A percentile compares a stretch with the other conserved stretches of the same genome.
These are phyloP conservation scores for Capitulum mitella DNA, from an alignment of 2,888 invertebrate species.

Conservation along the genomic window DNA sequence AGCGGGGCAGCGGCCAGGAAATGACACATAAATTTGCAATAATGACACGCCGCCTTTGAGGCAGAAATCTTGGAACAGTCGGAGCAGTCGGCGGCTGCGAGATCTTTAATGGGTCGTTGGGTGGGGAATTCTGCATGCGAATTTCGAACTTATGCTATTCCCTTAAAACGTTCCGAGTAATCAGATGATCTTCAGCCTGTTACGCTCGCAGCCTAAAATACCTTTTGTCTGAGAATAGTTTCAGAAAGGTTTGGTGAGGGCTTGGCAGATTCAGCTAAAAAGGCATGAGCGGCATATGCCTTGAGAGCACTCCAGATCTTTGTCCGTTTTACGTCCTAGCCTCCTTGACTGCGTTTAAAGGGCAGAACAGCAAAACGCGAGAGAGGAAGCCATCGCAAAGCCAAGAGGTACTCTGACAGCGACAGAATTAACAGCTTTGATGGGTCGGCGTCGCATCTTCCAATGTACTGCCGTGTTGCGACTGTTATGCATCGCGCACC, in stretches of 20 bases:
- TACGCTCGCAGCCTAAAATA: neutral
- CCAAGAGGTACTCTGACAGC: too few relatives aligned
- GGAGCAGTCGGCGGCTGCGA: neutral
- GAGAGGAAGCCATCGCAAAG: too few relatives aligned
- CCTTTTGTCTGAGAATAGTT: neutral
- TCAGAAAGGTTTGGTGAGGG: neutral
- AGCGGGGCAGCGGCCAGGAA: neutral
- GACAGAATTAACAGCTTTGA: too few relatives aligned
- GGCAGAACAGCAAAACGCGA: too few relatives aligned
- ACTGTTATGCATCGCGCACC: too few relatives aligned
- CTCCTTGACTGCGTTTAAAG: neutral
- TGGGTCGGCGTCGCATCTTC: too few relatives aligned
- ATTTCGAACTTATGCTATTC: neutral
- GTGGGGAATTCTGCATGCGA: neutral
- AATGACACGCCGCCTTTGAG: neutral
- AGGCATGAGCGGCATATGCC: neutral
- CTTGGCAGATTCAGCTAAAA: neutral
- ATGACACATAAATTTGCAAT: slow-evolving; percentile 4
- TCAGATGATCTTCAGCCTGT: neutral
- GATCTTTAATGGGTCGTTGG: neutral
- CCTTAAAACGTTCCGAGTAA: neutral
- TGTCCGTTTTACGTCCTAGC: neutral
- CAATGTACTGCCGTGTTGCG: too few relatives aligned
- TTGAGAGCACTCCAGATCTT: neutral
- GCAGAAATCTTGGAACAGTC: neutral